phyloP scores from a whole-genome alignment of 2,113 vertebrate species.

The Pitta sordida region DNA sequence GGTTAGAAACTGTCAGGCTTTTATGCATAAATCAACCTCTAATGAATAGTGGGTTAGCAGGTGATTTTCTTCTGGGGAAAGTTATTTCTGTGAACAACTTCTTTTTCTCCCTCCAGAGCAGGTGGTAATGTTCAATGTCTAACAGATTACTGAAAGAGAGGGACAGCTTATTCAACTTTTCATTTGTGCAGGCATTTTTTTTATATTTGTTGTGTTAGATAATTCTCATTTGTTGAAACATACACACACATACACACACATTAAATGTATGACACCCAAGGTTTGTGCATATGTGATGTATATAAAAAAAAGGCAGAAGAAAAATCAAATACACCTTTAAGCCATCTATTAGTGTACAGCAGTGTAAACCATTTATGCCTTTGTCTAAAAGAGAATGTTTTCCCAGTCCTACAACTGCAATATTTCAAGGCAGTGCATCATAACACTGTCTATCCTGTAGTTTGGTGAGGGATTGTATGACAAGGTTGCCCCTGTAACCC shows the following conservation, averaged over 20 bases:
- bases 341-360: background rate
- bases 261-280: background rate
- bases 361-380: background rate
- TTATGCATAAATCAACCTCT: background rate
- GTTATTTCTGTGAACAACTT: background rate
- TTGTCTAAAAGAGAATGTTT: background rate
- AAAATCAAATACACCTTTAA: background rate
- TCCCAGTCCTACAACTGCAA: background rate
- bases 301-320: background rate
- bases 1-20: background rate
- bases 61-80: conserved; percentile 10
- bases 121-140: conserved; percentile 2
- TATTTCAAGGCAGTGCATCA: background rate
- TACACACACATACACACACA: background rate
- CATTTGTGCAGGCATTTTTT: background rate
- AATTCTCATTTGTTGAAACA: background rate
- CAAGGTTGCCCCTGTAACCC: background rate
- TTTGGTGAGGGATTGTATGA: background rate
- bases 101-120: conserved; percentile 5
- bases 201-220: background rate
- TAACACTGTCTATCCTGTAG: background rate
- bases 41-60: background rate
- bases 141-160: background rate
- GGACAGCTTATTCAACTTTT: background rate
- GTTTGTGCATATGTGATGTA: background rate